Evolutionary conservation across 92 coral and sea anemone species (phyloP), one percentile per base, ranked within the genome.

Genomic region (Epizoanthus ramosus): DNA sequence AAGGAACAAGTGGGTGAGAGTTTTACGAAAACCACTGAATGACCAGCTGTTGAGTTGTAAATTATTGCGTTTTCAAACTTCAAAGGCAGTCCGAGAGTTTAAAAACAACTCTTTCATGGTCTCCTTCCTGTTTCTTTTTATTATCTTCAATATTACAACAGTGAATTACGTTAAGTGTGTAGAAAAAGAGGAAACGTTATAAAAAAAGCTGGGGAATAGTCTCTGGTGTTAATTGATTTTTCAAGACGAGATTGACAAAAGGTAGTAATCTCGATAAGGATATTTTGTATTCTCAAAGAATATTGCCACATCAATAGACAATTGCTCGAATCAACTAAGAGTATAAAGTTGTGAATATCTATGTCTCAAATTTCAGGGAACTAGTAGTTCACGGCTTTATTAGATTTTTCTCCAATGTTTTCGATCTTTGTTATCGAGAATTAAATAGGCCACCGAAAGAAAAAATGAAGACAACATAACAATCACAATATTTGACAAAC

Each of bases 401-500:
- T 58, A 33, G 69, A 33, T 7, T 76, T 76, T 75, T 60, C 57
- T n/a, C 54, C 39, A 39, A 33, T 21, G 43, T 41, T 52, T 39
- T 61, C 57, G 71, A 59, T 28, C 56, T 43, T 77, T 61, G 68
- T 58, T 57, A 57, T 77, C n/a, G 82, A 21, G 57, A 61, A 60
- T 14, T 77, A 65, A 77, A 61, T 39, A 77, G 82, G 22, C 82
- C 61, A 77, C 80, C 71, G 70, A 37, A 43, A 18, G 53, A 74
- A 60, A 54, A 77, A 60, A 43, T 77, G 70, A 77, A 77, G 71
- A 60, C 82, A 77, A 61, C 35, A 77, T 57, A 77, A 77, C 82
- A 60, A 22, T 23, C 21, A 73, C 68, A 80, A 88, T 91, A 91
- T 93, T 93, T 93, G 89, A 90, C 94, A 90, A 93, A 90, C 90